Conservation (phyloP, 2,888 invertebrate species). For the Mayetiola destructor region DNA sequence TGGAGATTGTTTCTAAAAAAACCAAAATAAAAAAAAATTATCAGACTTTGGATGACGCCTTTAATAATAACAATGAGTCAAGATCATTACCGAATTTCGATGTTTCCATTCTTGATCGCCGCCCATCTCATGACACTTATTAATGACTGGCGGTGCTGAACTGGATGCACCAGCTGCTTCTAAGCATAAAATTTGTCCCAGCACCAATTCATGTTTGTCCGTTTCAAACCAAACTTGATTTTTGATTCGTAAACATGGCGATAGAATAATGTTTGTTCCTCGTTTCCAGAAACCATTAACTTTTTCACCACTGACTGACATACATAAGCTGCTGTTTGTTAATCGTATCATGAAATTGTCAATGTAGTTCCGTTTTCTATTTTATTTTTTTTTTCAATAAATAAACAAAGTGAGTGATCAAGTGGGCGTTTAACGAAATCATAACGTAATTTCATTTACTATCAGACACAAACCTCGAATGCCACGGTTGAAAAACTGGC, state of each 20-base stretch:
- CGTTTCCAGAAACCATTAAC: slow-evolving; percentile 49
- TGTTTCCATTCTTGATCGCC: slow-evolving; percentile 88
- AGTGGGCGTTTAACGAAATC: no score
- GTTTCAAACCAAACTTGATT: slow-evolving; percentile 66
- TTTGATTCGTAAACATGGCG: slow-evolving; percentile 51
- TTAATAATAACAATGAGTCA: slow-evolving; percentile 13
- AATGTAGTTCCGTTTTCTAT: slow-evolving; percentile 56
- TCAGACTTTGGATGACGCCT: not conserved
- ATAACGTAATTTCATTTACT: not conserved
- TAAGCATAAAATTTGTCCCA: slow-evolving; percentile 71
- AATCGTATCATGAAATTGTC: slow-evolving; percentile 60
- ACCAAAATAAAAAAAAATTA: slow-evolving; percentile 16
- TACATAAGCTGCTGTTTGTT: slow-evolving; percentile 55
- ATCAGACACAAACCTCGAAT: slow-evolving; percentile 49
- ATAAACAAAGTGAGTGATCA: slow-evolving; percentile 11
- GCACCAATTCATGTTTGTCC: slow-evolving; percentile 62
- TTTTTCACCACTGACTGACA: slow-evolving; percentile 61
- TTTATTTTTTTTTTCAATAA: not conserved
- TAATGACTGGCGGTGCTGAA: slow-evolving; percentile 50
- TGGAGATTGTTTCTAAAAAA: slow-evolving; percentile 52
- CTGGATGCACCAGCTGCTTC: slow-evolving; percentile 48
- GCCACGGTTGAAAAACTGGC: slow-evolving; percentile 64
- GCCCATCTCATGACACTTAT: slow-evolving; percentile 86
- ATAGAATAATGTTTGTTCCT: slow-evolving; percentile 50
- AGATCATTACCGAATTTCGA: slow-evolving; percentile 45